Evolutionary conservation across 2,888 invertebrate species (phyloP).

Genomic region (Miltochrista miniata): DNA sequence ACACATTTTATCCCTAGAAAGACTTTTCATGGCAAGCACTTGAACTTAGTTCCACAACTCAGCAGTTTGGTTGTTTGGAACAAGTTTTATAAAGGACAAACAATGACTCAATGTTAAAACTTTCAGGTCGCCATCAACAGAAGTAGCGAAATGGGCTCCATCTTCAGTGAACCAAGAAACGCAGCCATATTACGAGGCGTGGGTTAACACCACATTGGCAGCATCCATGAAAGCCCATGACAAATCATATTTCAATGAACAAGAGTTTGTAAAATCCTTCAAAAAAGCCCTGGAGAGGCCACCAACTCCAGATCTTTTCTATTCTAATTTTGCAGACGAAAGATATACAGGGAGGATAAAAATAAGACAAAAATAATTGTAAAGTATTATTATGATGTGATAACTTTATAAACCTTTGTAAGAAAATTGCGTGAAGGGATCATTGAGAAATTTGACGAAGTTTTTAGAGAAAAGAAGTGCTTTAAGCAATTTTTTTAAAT

Average conservation of each 20-base stretch:
- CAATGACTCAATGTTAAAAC: neutral
- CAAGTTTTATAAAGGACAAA: too few relatives aligned
- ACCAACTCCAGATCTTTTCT: conserved; percentile 45
- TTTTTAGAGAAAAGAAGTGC: too few relatives aligned
- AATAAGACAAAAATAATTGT: conserved; percentile 47
- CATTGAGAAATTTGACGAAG: too few relatives aligned
- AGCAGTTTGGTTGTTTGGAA: too few relatives aligned
- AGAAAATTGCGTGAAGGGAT: too few relatives aligned
- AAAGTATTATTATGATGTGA: too few relatives aligned
- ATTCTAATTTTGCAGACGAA: conserved; percentile 53
- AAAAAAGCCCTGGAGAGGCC: conserved; percentile 40
- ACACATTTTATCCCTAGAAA: too few relatives aligned
- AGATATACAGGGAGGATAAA: conserved; percentile 60
- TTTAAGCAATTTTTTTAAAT: too few relatives aligned
- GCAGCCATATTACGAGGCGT: conserved; percentile 70
- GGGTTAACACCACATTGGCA: conserved; percentile 63
- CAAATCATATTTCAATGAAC: conserved; percentile 35
- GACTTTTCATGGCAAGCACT: too few relatives aligned
- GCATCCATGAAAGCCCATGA: conserved; percentile 55
- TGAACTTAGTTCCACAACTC: too few relatives aligned
- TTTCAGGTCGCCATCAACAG: conserved; percentile 49
- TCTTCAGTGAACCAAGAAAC: conserved; percentile 50
- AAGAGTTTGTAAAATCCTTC: conserved; percentile 39
- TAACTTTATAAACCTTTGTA: too few relatives aligned
- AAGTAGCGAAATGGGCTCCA: conserved; percentile 67